These are phyloP conservation scores for Gracilinanus agilis DNA, from an alignment of 2,113 vertebrate species.

Conservation along the genomic window DNA sequence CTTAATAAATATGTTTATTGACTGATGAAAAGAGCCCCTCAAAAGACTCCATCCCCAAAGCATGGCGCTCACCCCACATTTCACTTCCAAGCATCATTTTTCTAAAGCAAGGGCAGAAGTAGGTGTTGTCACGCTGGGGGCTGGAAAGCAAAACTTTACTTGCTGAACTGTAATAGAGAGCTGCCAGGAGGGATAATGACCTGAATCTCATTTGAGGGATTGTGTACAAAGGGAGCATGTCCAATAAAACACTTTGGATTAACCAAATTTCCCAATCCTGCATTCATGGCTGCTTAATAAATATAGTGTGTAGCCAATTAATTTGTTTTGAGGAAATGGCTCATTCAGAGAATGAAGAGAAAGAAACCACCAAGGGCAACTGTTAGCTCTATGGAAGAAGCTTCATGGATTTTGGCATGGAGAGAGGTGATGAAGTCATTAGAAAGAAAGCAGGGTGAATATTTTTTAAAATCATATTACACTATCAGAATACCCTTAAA, in stretches of 20 bases:
- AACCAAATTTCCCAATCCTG: background rate
- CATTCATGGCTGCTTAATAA: background rate
- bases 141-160: background rate
- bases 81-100: background rate
- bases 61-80: no score
- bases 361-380: background rate
- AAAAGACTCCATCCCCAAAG: no score
- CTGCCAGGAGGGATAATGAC: background rate
- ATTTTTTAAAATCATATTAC: background rate
- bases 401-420: background rate
- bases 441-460: background rate
- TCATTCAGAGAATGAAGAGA: background rate
- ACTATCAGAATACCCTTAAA: background rate
- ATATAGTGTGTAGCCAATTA: background rate
- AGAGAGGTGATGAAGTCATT: background rate
- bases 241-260: background rate
- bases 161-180: background rate
- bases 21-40: background rate
- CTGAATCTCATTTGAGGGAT: background rate
- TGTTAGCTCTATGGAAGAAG: background rate
- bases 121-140: background rate
- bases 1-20: background rate
- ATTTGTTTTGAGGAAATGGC: background rate
- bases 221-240: background rate
- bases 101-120: no score